Percentiles rank a stretch among this genome's conserved stretches.
Evolutionary conservation across 2,888 invertebrate genomes (phyloP).

Genomic region (Diloba caeruleocephala): DNA sequence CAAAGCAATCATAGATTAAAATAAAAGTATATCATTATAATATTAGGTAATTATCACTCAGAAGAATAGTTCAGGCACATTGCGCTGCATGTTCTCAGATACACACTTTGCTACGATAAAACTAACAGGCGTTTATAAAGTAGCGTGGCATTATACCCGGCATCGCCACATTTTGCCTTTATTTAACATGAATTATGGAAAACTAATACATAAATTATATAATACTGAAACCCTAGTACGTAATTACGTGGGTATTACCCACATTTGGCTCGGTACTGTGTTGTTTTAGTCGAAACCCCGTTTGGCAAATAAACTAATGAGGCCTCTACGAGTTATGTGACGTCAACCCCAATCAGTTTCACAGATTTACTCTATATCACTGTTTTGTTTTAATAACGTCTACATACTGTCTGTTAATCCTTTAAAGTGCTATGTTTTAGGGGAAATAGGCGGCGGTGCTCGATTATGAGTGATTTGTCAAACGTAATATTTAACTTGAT

Average conservation of each 20-base stretch:
- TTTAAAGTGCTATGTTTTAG: slow-evolving; percentile 14
- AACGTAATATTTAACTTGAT: no score
- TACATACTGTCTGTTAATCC: slow-evolving; percentile 5
- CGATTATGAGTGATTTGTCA: no score
- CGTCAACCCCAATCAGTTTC: slow-evolving; percentile 50
- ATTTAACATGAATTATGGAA: slow-evolving; percentile 29
- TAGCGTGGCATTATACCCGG: slow-evolving; percentile 7
- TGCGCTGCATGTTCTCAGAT: background rate
- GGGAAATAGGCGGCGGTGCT: no score
- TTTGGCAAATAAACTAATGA: slow-evolving; percentile 75
- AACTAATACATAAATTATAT: slow-evolving; percentile 35
- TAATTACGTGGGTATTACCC: slow-evolving; percentile 54
- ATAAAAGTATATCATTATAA: no score
- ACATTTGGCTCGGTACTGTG: slow-evolving; percentile 66
- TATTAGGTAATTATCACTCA: no score
- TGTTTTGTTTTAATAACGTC: slow-evolving; percentile 17
- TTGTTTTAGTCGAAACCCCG: slow-evolving; percentile 63
- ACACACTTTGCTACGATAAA: slow-evolving; percentile 36
- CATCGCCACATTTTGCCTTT: slow-evolving; percentile 13
- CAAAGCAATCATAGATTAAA: no score
- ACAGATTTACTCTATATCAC: slow-evolving; percentile 23
- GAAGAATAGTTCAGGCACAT: slow-evolving; percentile 21
- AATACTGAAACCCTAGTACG: slow-evolving; percentile 46
- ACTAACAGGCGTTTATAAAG: slow-evolving; percentile 35
- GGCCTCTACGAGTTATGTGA: slow-evolving; percentile 54